These are phyloP conservation scores for Napeogenes inachia DNA, from an alignment of 2,888 invertebrate genomes.

Conservation along the genomic window DNA sequence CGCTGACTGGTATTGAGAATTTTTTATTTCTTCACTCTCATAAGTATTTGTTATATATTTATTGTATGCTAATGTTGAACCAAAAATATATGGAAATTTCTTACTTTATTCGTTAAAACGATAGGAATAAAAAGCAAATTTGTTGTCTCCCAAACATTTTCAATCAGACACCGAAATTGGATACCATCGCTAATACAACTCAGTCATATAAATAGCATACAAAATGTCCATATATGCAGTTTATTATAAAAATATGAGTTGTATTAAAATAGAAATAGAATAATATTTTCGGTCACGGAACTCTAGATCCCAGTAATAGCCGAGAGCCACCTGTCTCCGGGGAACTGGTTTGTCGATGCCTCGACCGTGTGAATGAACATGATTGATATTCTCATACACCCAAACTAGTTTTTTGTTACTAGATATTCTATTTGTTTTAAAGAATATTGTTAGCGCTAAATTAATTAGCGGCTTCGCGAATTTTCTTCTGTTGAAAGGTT, in stretches of 20 bases:
- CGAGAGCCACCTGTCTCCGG: conserved; percentile 59
- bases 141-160: conserved; percentile 9
- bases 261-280: conserved; percentile 1
- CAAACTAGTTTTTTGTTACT: conserved; percentile 51
- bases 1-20: not conserved
- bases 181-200: no score
- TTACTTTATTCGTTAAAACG: no score
- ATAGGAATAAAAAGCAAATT: not conserved
- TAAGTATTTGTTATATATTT: no score
- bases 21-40: no score
- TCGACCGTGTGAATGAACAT: conserved; percentile 64
- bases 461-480: conserved; percentile 4
- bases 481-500: not conserved
- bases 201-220: no score
- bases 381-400: conserved; percentile 60
- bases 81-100: no score
- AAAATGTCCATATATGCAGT: no score
- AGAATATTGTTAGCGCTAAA: conserved; percentile 17
- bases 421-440: conserved; percentile 25
- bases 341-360: conserved; percentile 56
- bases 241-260: no score
- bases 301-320: conserved; percentile 40
- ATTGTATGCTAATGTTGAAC: no score
- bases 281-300: conserved; percentile 32
- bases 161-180: no score